Evolutionary conservation across 2,797 vertebrate genomes (phyloP).

Genomic region (Threskiornis aethiopicus): DNA sequence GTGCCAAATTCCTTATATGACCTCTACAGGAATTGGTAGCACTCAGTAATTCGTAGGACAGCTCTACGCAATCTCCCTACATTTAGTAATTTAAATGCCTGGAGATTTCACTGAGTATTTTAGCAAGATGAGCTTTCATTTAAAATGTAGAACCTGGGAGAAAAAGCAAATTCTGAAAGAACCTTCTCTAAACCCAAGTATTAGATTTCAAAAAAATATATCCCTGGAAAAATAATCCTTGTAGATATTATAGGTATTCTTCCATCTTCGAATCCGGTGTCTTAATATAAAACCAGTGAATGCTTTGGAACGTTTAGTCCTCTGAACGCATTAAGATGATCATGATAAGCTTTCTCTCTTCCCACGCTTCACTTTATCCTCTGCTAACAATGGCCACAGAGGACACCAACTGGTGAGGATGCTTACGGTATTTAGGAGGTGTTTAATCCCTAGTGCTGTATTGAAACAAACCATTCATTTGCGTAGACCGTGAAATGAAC

Average conservation of each 20-base stretch:
- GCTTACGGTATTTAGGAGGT: background rate
- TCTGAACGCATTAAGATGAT: constrained; percentile 6
- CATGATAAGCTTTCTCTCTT: background rate
- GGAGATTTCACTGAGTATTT: constrained; percentile 11
- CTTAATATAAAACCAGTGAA: constrained; percentile 12
- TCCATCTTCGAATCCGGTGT: background rate
- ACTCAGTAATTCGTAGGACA: background rate
- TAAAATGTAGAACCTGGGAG: constrained; percentile 16
- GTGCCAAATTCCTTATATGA: background rate
- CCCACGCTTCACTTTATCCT: background rate
- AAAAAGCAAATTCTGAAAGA: constrained; percentile 24
- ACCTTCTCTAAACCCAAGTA: background rate
- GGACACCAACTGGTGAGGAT: background rate
- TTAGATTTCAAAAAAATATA: constrained; percentile 23
- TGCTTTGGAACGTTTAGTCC: background rate
- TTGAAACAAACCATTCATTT: background rate
- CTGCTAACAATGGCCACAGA: background rate
- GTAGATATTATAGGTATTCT: background rate
- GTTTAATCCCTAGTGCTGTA: background rate
- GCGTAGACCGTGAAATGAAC: background rate
- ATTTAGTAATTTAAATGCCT: constrained; percentile 29
- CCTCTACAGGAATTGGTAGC: background rate
- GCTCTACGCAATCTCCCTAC: background rate
- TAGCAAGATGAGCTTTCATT: background rate
- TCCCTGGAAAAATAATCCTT: constrained; percentile 17